Evolutionary conservation across 1,140 invertebrate genomes (phyloP).

Genomic region (Leptoteleia sp.): DNA sequence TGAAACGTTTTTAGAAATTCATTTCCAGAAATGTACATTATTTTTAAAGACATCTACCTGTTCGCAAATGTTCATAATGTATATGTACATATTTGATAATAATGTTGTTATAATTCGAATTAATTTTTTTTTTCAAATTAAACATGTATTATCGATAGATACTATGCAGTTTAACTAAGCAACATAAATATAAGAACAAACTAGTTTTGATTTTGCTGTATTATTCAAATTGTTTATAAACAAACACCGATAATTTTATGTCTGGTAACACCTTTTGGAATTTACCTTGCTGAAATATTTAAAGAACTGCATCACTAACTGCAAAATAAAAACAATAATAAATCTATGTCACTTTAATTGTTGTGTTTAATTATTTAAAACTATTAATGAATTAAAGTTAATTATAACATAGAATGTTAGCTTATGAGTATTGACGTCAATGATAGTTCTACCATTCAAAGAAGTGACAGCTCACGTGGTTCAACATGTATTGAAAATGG

Average conservation of each 20-base stretch:
- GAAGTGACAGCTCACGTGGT: too few species aligned
- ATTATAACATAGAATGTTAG: too few species aligned
- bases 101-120: conserved; percentile 1
- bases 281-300: conserved; percentile 20
- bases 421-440: too few species aligned
- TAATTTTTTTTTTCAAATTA: conserved; percentile 13
- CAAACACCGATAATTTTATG: conserved; percentile 21
- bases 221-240: conserved; percentile 16
- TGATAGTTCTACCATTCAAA: too few species aligned
- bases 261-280: conserved; percentile 4
- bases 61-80: conserved; percentile 5
- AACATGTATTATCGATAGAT: neutral
- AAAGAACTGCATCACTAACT: neutral
- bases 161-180: neutral
- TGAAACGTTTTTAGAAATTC: conserved; percentile 17
- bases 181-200: neutral
- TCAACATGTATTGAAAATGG: too few species aligned
- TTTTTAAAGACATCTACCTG: conserved; percentile 3
- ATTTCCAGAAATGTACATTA: conserved; percentile 2
- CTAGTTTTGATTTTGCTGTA: conserved; percentile 4
- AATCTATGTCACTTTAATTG: too few species aligned
- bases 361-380: too few species aligned
- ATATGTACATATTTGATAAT: neutral
- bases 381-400: too few species aligned
- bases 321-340: conserved; percentile 9